Evolutionary conservation across 2,797 vertebrate genomes (phyloP).

Genomic region (Chaetophractus vellerosus): DNA sequence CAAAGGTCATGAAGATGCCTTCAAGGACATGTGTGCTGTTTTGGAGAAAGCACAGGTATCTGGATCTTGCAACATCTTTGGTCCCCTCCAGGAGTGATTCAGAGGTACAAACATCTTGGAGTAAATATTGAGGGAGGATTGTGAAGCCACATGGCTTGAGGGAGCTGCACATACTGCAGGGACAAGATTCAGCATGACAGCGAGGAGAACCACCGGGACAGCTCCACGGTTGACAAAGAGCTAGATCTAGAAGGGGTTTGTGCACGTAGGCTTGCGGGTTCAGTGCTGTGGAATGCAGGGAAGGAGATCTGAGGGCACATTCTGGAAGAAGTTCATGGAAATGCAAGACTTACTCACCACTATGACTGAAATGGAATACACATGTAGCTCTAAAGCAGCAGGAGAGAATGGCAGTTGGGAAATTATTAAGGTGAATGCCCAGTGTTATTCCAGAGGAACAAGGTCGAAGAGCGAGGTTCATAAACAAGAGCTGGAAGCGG

Average conservation of each 20-base stretch:
- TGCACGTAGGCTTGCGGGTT: not conserved
- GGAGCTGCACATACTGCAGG: fast-evolving
- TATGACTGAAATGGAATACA: fast-evolving
- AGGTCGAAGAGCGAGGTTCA: not conserved
- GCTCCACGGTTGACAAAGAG: not conserved
- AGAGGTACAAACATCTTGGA: fast-evolving
- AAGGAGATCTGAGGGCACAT: not conserved
- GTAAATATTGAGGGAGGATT: fast-evolving
- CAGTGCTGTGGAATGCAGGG: not conserved
- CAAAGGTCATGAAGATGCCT: not conserved
- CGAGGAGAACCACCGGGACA: too few species aligned
- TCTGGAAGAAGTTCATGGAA: not conserved
- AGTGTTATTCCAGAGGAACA: not conserved
- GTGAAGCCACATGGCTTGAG: not conserved
- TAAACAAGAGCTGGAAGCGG: too few species aligned
- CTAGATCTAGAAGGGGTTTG: not conserved
- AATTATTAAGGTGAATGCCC: fast-evolving
- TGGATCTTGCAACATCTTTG: not conserved
- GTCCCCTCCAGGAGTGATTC: not conserved
- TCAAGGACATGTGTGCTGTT: not conserved
- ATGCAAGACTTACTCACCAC: fast-evolving
- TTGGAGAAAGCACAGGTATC: not conserved
- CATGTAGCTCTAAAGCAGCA: fast-evolving
- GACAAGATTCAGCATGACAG: fast-evolving
- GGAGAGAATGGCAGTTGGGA: fast-evolving